phyloP scores from a whole-genome alignment of 2,888 invertebrate species.

The Hanleya hanleyi region DNA sequence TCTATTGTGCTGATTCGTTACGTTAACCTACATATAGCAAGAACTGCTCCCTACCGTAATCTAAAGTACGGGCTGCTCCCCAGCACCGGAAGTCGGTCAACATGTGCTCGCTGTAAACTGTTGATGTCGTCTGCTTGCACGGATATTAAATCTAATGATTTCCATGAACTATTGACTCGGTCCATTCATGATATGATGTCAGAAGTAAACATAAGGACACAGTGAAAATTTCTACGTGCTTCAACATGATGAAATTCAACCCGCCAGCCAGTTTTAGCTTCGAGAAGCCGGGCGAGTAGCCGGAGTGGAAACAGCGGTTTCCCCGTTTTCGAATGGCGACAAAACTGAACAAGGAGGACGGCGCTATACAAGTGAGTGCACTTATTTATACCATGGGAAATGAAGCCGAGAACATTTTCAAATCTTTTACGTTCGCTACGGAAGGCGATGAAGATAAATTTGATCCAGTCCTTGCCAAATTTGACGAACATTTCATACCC shows the following conservation, averaged over 20 bases:
- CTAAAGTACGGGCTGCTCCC: too few relatives aligned
- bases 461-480: conserved; percentile 22
- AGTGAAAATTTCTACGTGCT: not conserved
- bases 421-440: conserved; percentile 16
- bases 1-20: too few relatives aligned
- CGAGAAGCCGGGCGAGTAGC: conserved; percentile 19
- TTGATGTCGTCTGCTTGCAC: too few relatives aligned
- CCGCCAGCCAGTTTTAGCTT: conserved; percentile 22
- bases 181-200: conserved; percentile 3
- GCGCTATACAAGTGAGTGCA: conserved; percentile 21
- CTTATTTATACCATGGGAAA: conserved; percentile 22
- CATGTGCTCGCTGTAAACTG: too few relatives aligned
- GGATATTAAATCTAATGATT: too few relatives aligned
- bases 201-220: not conserved
- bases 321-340: conserved; percentile 14
- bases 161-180: too few relatives aligned
- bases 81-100: too few relatives aligned
- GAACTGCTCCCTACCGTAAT: too few relatives aligned
- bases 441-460: conserved; percentile 16
- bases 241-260: conserved; percentile 23
- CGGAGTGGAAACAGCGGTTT: conserved; percentile 25
- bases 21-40: too few relatives aligned
- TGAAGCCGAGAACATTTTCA: conserved; percentile 22
- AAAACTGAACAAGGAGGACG: conserved; percentile 17
- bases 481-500: conserved; percentile 25